Conservation (phyloP, 2,113 vertebrate genomes). For the Corythaeola cristata region DNA sequence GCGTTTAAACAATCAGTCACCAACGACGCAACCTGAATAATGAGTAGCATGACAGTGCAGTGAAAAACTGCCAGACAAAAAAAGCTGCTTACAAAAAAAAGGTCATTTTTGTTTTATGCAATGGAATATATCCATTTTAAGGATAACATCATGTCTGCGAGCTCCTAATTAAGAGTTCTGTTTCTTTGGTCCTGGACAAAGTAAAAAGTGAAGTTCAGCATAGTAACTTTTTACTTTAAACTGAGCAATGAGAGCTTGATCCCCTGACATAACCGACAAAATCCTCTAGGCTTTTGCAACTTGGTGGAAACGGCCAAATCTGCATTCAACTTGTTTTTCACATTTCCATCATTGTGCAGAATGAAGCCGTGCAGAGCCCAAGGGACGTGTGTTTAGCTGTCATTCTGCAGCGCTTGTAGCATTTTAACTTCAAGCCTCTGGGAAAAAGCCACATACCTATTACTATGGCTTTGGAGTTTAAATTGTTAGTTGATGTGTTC, state of each 20-base stretch:
- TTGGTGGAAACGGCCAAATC: background rate
- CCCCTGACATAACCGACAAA: constrained; percentile 9
- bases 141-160: background rate
- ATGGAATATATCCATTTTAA: background rate
- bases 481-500: constrained; percentile 36
- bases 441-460: constrained; percentile 43
- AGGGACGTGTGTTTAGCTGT: background rate
- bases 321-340: constrained; percentile 20
- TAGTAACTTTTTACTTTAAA: constrained; percentile 27
- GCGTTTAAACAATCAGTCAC: background rate
- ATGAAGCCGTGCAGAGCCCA: background rate
- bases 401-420: background rate
- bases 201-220: background rate
- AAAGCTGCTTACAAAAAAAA: background rate
- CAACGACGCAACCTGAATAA: background rate
- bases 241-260: background rate
- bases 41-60: rapidly evolving
- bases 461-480: constrained; percentile 33
- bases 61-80: background rate
- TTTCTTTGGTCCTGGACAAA: background rate
- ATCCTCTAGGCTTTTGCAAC: constrained; percentile 1
- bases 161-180: background rate
- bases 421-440: constrained; percentile 25
- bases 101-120: background rate
- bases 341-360: background rate